Base-by-base conservation (phyloP, 1,140 invertebrate genomes). In the Macrobrachium nipponense region DNA sequence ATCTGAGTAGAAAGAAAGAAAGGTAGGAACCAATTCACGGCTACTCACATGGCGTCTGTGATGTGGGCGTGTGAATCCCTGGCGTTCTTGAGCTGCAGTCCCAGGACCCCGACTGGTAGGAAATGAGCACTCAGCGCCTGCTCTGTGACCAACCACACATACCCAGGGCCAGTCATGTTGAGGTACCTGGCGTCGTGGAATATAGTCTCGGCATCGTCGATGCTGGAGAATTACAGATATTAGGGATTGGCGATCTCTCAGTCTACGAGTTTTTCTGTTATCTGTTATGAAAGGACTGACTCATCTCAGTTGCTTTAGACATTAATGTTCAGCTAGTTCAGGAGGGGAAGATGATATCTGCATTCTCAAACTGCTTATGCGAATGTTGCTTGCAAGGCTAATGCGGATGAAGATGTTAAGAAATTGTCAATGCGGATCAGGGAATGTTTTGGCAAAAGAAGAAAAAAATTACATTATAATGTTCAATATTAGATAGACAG, bases 131-230 rank as follows among this genome's bases (percentile, higher is more conserved):
- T 93, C 85, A 99, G 92, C 6, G 97, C 97, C 91, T 98, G 97
- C 91, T 99, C 98, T 5, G 97, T 98, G 4, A 98, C 96, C 90
- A 99, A 95, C 98, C 98, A 99, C 23, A 97, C 97, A 91, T 97
- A 97, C 44, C 96, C 97, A 70, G 94, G 93, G 15, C 94, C 95
- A 0, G 97, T 98, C 95, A 99, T 96, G 90, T 98, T 98, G 70
- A 97, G 92, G 62, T 92, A 92, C 0, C 94, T 93, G 3, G 97
- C 97, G 92, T 98, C 96, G 80, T 94, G 92, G 91, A 98, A 98
- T 90, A 99, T 97, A 61, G 95, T 94, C 90, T 95, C 94, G 0
- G 97, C 97, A 91, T 99, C 97, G 51, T 94, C 94, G 90, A 95
- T 95, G 89, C 97, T 99, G 90, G 20, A 89, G 60, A 72, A 36